Percentiles rank a stretch among this genome's conserved stretches.
phyloP scores from a whole-genome alignment of 2,888 invertebrate species.

The Idaea straminata region DNA sequence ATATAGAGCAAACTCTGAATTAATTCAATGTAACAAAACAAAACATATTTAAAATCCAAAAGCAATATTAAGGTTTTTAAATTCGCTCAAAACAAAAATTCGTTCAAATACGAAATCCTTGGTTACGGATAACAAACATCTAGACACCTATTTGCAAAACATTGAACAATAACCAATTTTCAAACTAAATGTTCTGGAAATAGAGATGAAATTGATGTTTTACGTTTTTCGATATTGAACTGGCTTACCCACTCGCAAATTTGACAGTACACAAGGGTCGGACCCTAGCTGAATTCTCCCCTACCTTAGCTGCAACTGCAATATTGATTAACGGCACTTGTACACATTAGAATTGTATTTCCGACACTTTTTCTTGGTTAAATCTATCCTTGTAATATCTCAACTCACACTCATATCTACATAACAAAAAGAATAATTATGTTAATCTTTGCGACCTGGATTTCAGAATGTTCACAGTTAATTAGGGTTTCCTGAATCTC shows the following conservation, averaged over 20 bases:
- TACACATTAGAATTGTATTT: slow-evolving; percentile 39
- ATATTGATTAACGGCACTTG: slow-evolving; percentile 68
- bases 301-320: slow-evolving; percentile 61
- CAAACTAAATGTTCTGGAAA: background rate
- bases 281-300: slow-evolving; percentile 47
- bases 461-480: background rate
- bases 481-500: background rate
- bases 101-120: background rate
- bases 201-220: background rate
- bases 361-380: slow-evolving; percentile 23
- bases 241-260: slow-evolving; percentile 38
- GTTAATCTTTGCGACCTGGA: background rate
- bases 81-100: background rate
- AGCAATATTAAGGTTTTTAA: background rate
- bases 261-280: slow-evolving; percentile 55
- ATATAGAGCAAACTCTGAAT: too few species aligned
- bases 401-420: background rate
- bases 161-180: background rate
- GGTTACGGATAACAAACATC: background rate
- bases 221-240: background rate
- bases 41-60: too few species aligned
- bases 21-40: too few species aligned
- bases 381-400: background rate
- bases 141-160: background rate
- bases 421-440: background rate